phyloP scores from a whole-genome alignment of 2,113 vertebrate genomes.

The Anser brachyrhynchus region DNA sequence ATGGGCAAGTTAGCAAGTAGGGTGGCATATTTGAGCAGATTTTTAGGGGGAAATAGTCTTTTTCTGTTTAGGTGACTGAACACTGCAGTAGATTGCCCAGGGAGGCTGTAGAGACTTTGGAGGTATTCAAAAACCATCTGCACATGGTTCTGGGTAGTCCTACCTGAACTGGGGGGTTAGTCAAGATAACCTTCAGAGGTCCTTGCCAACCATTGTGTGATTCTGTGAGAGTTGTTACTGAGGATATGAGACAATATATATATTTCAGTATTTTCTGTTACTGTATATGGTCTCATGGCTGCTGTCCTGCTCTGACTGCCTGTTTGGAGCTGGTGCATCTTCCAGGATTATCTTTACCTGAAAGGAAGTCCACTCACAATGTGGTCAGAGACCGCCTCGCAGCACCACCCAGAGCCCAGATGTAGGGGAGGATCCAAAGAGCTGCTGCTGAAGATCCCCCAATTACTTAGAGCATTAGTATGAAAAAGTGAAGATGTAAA shows the following conservation, averaged over 20 bases:
- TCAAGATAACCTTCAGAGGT: no score
- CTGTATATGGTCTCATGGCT: neutral
- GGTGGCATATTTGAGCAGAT: neutral
- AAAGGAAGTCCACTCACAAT: accelerated
- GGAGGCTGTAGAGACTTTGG: no score
- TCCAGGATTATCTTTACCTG: neutral
- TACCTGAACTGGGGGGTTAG: no score
- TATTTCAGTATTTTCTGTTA: neutral
- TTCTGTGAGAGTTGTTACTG: neutral
- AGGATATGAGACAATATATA: neutral
- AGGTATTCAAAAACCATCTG: no score
- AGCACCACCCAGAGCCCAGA: neutral
- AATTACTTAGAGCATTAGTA: neutral
- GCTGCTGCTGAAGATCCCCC: neutral
- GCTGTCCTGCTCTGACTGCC: neutral
- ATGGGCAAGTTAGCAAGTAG: neutral
- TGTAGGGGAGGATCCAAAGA: neutral
- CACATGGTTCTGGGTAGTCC: no score
- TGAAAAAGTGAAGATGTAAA: neutral
- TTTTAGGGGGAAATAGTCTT: neutral
- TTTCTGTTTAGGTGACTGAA: no score
- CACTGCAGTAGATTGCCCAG: no score
- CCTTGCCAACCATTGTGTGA: no score
- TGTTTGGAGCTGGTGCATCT: neutral
- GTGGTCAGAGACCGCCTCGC: accelerated